Evolutionary conservation across 1,140 invertebrate genomes (phyloP).

Genomic region (Caenorhabditis briggsae): DNA sequence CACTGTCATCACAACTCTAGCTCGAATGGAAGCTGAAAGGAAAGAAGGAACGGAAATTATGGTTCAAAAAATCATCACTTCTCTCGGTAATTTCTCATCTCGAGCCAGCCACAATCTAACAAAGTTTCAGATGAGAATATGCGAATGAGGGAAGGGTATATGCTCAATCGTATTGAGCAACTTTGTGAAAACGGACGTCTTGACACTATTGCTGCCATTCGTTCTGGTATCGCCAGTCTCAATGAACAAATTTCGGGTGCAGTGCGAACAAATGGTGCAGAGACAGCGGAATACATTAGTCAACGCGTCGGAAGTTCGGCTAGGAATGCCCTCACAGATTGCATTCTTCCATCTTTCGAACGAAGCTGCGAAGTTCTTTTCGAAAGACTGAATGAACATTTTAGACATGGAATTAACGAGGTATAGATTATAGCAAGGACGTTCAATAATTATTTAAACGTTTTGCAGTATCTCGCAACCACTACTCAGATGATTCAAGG

Average conservation of each 20-base stretch:
- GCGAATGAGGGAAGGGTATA: constrained; percentile 34
- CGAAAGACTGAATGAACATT: constrained; percentile 28
- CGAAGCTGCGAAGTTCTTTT: constrained; percentile 48
- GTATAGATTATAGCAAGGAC: not conserved
- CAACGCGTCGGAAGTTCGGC: constrained; percentile 30
- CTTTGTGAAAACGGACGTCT: constrained; percentile 24
- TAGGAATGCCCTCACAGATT: constrained; percentile 23
- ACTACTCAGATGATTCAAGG: constrained; percentile 12
- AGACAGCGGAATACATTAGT: constrained; percentile 34
- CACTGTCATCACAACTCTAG: not conserved
- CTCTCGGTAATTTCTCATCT: not conserved
- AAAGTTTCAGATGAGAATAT: constrained; percentile 48
- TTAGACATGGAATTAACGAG: constrained; percentile 39
- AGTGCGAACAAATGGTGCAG: not conserved
- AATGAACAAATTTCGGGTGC: not conserved
- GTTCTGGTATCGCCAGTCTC: not conserved
- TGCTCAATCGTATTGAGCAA: constrained; percentile 48
- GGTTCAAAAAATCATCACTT: constrained; percentile 20
- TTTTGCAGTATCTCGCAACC: not conserved
- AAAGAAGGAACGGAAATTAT: not conserved
- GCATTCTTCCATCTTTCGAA: constrained; percentile 29
- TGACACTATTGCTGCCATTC: constrained; percentile 14
- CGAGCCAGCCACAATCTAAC: not conserved
- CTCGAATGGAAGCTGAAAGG: constrained; percentile 14
- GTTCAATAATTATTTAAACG: not conserved